phyloP scores from a whole-genome alignment of 1,140 invertebrate genomes.

The Aphelenchoides fujianensis region DNA sequence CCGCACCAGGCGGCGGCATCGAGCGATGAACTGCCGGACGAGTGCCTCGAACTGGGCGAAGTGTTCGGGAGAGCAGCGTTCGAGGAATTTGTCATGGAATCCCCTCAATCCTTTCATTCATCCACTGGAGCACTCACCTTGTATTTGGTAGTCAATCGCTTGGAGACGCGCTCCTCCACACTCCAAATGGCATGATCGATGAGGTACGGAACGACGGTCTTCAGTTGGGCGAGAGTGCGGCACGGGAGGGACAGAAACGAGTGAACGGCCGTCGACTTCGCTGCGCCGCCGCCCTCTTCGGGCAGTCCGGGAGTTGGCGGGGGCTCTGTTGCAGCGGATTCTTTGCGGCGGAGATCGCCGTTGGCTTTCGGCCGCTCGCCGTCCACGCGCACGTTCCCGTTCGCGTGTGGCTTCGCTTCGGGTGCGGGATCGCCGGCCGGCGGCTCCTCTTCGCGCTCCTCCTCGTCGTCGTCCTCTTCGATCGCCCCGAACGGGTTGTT shows the following conservation, averaged over 20 bases:
- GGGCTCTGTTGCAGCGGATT: neutral
- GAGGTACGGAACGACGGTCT: slow-evolving; percentile 24
- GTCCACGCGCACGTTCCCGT: too few relatives aligned
- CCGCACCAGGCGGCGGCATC: slow-evolving; percentile 26
- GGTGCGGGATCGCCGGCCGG: neutral
- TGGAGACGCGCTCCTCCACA: slow-evolving; percentile 40
- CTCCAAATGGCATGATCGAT: slow-evolving; percentile 34
- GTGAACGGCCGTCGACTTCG: neutral
- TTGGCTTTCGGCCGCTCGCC: too few relatives aligned
- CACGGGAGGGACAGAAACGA: slow-evolving; percentile 67
- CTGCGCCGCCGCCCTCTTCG: neutral
- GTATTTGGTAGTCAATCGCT: slow-evolving; percentile 37
- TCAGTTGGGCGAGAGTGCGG: slow-evolving; percentile 29
- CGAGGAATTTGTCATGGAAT: slow-evolving; percentile 33
- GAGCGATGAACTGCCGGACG: slow-evolving; percentile 30
- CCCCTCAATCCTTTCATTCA: slow-evolving; percentile 15
- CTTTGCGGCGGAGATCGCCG: neutral
- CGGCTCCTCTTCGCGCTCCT: neutral
- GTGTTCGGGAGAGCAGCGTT: slow-evolving; percentile 33
- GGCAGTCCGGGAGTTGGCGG: neutral
- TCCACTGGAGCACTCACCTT: slow-evolving; percentile 32
- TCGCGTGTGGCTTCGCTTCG: neutral
- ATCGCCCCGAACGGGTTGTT: neutral
- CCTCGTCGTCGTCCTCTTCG: neutral
- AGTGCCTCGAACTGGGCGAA: slow-evolving; percentile 28